Conservation (phyloP, 2,797 vertebrate species). For the Bovichtus variegatus region DNA sequence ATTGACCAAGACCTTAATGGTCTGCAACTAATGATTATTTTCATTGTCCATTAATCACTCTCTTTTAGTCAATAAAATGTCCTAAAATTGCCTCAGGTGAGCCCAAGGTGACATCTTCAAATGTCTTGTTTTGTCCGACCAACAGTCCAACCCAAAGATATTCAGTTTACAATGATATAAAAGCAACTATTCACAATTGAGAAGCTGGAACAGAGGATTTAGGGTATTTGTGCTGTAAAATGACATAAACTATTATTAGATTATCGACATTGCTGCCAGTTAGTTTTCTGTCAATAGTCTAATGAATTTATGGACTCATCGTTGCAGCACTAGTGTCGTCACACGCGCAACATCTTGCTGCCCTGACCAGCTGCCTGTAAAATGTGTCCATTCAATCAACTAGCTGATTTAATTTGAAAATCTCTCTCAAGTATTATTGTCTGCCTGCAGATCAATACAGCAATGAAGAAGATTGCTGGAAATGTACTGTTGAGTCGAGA, state of each 20-base stretch:
- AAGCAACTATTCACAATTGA: neutral
- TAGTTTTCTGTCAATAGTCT: neutral
- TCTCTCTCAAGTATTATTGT: neutral
- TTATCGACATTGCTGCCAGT: neutral
- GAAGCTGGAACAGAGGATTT: too few relatives aligned
- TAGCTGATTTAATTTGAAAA: neutral
- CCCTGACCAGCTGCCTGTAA: neutral
- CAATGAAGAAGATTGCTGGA: neutral
- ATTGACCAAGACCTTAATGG: neutral
- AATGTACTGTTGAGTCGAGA: neutral
- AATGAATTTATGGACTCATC: neutral
- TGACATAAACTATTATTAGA: neutral
- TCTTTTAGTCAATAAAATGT: neutral
- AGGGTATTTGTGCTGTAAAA: neutral
- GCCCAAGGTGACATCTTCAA: too few relatives aligned
- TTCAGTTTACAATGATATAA: neutral
- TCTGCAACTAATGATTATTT: neutral
- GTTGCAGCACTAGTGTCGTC: neutral
- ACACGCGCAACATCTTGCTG: neutral
- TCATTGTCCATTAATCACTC: neutral
- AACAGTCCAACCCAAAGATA: neutral
- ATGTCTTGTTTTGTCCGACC: neutral
- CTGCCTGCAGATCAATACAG: neutral
- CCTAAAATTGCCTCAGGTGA: too few relatives aligned
- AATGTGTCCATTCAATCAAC: conserved; percentile 14